A percentile compares a stretch with the other conserved stretches of the same genome.
These are phyloP conservation scores for Wasmannia auropunctata DNA, from an alignment of 1,140 invertebrate species.

Conservation along the genomic window DNA sequence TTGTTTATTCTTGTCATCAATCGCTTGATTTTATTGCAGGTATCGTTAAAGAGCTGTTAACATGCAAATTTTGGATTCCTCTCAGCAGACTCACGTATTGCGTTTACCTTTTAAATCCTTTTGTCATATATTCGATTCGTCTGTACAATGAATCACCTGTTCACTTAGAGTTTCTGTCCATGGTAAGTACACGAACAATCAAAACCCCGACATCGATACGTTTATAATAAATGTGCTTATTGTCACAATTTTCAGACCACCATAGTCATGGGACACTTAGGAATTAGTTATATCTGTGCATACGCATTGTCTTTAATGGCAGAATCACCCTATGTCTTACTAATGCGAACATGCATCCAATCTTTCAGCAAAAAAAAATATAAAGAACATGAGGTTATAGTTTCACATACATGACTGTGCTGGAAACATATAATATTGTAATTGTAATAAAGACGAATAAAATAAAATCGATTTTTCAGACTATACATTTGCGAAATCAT, in stretches of 20 bases:
- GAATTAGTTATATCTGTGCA: slow-evolving; percentile 73
- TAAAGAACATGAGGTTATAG: slow-evolving; percentile 6
- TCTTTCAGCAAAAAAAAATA: slow-evolving; percentile 16
- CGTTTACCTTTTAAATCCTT: slow-evolving; percentile 85
- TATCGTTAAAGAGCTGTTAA: slow-evolving; percentile 82
- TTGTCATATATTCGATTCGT: slow-evolving; percentile 79
- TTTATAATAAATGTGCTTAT: neutral
- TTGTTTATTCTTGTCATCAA: neutral
- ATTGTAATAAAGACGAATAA: slow-evolving; percentile 8
- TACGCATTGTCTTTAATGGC: slow-evolving; percentile 75
- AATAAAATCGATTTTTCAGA: neutral
- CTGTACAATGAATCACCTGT: slow-evolving; percentile 57
- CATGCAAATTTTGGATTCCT: slow-evolving; percentile 83
- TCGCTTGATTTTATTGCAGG: slow-evolving; percentile 73
- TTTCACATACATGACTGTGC: neutral
- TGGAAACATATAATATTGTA: neutral
- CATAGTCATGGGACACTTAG: slow-evolving; percentile 68
- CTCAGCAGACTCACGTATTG: slow-evolving; percentile 85
- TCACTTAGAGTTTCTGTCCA: slow-evolving; percentile 75
- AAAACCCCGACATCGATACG: neutral
- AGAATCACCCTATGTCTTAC: slow-evolving; percentile 78
- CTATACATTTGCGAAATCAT: neutral
- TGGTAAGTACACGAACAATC: slow-evolving; percentile 72
- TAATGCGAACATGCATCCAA: slow-evolving; percentile 71
- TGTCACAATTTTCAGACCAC: slow-evolving; percentile 63